Conservation (phyloP, 2,113 vertebrate genomes). For the Tylochromis polylepis region DNA sequence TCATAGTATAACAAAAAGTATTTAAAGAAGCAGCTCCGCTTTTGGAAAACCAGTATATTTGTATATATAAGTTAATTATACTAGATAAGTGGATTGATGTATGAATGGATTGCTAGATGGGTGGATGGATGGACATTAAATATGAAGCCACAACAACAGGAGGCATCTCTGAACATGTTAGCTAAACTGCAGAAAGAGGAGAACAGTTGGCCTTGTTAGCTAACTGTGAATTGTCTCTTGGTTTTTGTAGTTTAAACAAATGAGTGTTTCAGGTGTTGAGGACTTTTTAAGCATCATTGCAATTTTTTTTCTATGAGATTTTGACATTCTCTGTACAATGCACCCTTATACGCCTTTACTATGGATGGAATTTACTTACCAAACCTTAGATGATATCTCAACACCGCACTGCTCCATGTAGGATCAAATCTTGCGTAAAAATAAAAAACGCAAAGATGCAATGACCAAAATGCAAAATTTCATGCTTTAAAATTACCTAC, state of each 20-base stretch:
- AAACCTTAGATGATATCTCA: background rate
- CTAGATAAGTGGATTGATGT: background rate
- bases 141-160: background rate
- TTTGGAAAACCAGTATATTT: background rate
- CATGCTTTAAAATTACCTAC: rapidly evolving
- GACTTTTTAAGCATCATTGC: background rate
- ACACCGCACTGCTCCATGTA: background rate
- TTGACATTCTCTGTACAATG: background rate
- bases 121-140: background rate
- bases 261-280: background rate
- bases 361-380: background rate
- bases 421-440: background rate
- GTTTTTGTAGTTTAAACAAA: background rate
- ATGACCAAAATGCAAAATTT: background rate
- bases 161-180: background rate
- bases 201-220: background rate
- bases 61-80: background rate
- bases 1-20: background rate
- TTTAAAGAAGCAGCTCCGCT: background rate
- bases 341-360: background rate
- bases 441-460: background rate
- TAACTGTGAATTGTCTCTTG: background rate
- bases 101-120: background rate
- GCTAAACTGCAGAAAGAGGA: background rate
- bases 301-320: background rate